Percentiles rank a stretch among this genome's conserved stretches.
Evolutionary conservation across 2,888 invertebrate species (phyloP).

Genomic region (Bibio marci): DNA sequence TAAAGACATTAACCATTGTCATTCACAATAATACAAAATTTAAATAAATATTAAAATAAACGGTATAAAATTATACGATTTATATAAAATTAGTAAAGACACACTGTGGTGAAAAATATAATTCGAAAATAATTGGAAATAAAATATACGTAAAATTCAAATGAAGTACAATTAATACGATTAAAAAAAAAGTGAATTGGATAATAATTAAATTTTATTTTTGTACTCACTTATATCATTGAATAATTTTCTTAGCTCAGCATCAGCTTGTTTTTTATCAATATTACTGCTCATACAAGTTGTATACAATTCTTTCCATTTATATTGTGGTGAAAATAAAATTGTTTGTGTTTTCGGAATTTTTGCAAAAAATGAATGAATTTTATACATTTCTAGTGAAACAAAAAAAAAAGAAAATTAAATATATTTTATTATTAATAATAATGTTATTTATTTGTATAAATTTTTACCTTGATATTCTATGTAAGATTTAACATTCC

Average conservation of each 20-base stretch:
- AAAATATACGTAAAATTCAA: no score
- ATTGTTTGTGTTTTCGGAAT: slow-evolving; percentile 18
- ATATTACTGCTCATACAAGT: slow-evolving; percentile 26
- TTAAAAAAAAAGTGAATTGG: no score
- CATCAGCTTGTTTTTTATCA: slow-evolving; percentile 24
- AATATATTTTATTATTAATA: not conserved
- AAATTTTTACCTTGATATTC: slow-evolving; percentile 24
- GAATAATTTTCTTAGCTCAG: slow-evolving; percentile 22
- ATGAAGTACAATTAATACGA: no score
- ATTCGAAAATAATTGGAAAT: no score
- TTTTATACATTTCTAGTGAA: slow-evolving; percentile 20
- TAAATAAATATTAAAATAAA: no score
- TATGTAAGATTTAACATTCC: slow-evolving; percentile 25
- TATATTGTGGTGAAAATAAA: slow-evolving; percentile 22
- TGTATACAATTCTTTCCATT: slow-evolving; percentile 22
- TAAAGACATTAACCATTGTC: no score
- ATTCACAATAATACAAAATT: no score
- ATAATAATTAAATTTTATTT: no score
- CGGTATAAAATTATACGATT: no score
- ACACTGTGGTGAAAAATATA: no score
- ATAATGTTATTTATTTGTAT: not conserved
- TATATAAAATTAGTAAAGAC: no score
- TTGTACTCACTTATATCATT: slow-evolving; percentile 24
- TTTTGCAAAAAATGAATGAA: slow-evolving; percentile 26
- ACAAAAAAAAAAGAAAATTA: not conserved